phyloP scores from a whole-genome alignment of 2,888 invertebrate genomes.

The Chrysotoxum bicinctum region DNA sequence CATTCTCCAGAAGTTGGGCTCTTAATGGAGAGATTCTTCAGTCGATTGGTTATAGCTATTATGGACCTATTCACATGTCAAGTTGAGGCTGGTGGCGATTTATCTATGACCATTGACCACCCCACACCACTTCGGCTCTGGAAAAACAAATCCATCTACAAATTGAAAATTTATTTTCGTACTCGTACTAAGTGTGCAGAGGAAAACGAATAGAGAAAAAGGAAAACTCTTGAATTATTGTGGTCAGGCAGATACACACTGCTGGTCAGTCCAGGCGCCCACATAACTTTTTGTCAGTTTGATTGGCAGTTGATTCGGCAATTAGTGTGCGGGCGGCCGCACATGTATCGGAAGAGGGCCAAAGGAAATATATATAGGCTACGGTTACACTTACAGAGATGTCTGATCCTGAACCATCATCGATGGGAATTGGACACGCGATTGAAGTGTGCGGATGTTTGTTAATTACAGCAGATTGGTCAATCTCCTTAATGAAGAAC shows the following conservation, averaged over 20 bases:
- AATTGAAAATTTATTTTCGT: conserved; percentile 65
- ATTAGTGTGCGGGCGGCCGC: conserved; percentile 71
- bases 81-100: conserved; percentile 44
- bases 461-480: conserved; percentile 58
- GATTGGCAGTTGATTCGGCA: conserved; percentile 70
- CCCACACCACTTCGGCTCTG: neutral
- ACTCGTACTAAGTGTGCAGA: neutral
- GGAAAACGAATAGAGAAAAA: neutral
- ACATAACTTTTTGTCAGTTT: conserved; percentile 64
- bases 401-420: conserved; percentile 34
- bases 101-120: conserved; percentile 14
- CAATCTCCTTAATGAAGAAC: conserved; percentile 27
- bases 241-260: neutral
- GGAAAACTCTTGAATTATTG: neutral
- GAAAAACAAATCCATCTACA: conserved; percentile 63
- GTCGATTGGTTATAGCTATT: conserved; percentile 68
- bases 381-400: neutral
- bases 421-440: conserved; percentile 66
- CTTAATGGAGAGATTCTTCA: conserved; percentile 54
- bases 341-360: conserved; percentile 23
- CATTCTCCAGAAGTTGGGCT: neutral
- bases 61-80: conserved; percentile 62
- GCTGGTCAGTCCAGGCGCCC: conserved; percentile 52
- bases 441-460: conserved; percentile 70
- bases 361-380: conserved; percentile 26